phyloP scores from a whole-genome alignment of 2,888 invertebrate genomes.

The Leptinotarsa tumamoca region DNA sequence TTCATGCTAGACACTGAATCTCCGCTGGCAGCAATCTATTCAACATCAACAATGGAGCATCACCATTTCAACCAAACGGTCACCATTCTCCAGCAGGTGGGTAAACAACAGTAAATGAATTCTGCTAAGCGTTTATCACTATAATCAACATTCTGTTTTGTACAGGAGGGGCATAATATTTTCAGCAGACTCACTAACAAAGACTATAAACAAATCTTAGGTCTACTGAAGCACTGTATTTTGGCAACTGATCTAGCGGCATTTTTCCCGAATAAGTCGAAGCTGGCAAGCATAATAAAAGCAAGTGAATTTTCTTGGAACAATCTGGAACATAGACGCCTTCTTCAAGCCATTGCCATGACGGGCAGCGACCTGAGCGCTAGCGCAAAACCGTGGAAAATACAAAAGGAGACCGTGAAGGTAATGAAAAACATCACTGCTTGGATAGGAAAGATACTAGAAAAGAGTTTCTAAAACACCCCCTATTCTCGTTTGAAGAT shows the following conservation, averaged over 20 bases:
- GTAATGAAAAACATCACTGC: slow-evolving; percentile 16
- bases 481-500: too few species aligned
- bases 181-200: slow-evolving; percentile 78
- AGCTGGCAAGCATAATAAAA: slow-evolving; percentile 70
- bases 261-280: slow-evolving; percentile 82
- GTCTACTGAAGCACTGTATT: slow-evolving; percentile 84
- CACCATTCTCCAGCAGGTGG: slow-evolving; percentile 82
- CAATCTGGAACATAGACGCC: slow-evolving; percentile 74
- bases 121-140: not conserved
- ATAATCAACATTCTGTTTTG: slow-evolving; percentile 4
- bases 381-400: slow-evolving; percentile 86
- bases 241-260: slow-evolving; percentile 86
- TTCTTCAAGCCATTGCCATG: slow-evolving; percentile 84
- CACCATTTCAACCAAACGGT: slow-evolving; percentile 92
- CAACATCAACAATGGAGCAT: slow-evolving; percentile 88
- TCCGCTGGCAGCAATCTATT: slow-evolving; percentile 85
- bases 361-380: slow-evolving; percentile 87
- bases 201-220: slow-evolving; percentile 83
- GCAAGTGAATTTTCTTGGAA: slow-evolving; percentile 75
- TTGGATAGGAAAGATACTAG: too few species aligned
- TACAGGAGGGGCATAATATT: slow-evolving; percentile 88
- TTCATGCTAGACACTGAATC: slow-evolving; percentile 87
- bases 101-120: not conserved
- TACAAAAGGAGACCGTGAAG: slow-evolving; percentile 82
- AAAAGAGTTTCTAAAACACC: too few species aligned